These are phyloP conservation scores for Atta texana DNA, from an alignment of 1,140 invertebrate genomes.

Conservation along the genomic window DNA sequence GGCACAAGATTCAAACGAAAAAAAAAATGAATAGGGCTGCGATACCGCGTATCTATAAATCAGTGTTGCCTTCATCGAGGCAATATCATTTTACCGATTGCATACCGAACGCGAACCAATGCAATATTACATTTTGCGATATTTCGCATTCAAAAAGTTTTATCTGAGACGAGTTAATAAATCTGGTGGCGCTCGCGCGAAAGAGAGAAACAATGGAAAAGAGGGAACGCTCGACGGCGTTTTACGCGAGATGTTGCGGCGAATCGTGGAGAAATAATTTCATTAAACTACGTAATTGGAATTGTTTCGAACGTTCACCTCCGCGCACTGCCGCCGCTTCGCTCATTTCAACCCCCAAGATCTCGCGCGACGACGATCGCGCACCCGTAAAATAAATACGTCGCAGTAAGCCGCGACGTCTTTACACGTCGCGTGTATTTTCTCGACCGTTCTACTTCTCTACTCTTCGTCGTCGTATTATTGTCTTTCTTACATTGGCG, in stretches of 20 bases:
- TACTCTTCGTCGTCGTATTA: constrained; percentile 28
- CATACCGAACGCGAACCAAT: constrained; percentile 68
- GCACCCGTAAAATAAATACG: constrained; percentile 58
- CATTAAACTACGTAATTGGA: constrained; percentile 64
- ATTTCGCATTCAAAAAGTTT: constrained; percentile 72
- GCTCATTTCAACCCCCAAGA: constrained; percentile 53
- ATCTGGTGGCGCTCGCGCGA: constrained; percentile 63
- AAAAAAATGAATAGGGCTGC: background rate
- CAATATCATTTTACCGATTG: constrained; percentile 48
- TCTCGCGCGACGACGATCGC: constrained; percentile 52
- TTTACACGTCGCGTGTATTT: constrained; percentile 60
- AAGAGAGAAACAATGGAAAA: constrained; percentile 13
- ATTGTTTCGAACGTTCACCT: constrained; percentile 60
- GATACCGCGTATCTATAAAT: constrained; percentile 41
- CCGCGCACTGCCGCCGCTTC: background rate
- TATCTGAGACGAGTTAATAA: constrained; percentile 73
- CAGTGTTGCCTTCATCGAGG: constrained; percentile 42
- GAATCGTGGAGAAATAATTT: constrained; percentile 60
- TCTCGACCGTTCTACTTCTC: constrained; percentile 62
- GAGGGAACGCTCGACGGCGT: constrained; percentile 33
- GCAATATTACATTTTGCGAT: constrained; percentile 69
- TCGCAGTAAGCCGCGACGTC: constrained; percentile 59
- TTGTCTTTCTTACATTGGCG: constrained; percentile 20
- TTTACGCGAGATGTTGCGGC: constrained; percentile 57
- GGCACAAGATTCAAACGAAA: background rate